These are phyloP conservation scores for Watsonalla cultraria DNA, from an alignment of 2,888 invertebrate genomes.

Conservation along the genomic window DNA sequence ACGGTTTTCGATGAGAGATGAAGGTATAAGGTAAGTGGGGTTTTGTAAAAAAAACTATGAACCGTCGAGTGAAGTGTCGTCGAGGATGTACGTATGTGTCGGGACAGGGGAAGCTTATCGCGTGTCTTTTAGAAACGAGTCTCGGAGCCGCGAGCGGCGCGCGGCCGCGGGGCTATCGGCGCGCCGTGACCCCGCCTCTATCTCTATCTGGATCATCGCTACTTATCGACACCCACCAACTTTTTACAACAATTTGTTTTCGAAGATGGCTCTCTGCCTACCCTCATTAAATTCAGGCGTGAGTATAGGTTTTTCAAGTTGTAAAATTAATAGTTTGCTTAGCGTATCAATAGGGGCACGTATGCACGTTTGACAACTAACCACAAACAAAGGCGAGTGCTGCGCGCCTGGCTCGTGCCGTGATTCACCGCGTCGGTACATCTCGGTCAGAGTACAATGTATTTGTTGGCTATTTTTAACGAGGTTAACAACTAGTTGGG, in stretches of 20 bases:
- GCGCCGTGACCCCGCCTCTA: not conserved
- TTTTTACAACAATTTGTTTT: not conserved
- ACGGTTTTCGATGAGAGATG: constrained; percentile 47
- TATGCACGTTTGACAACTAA: too few species aligned
- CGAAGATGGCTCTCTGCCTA: too few species aligned
- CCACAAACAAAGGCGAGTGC: constrained; percentile 1
- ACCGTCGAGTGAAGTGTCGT: constrained; percentile 6
- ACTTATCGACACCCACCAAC: not conserved
- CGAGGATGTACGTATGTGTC: not conserved
- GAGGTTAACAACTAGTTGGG: too few species aligned
- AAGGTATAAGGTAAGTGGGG: constrained; percentile 50
- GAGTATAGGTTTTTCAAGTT: too few species aligned
- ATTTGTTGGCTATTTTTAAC: too few species aligned
- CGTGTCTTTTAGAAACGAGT: not conserved
- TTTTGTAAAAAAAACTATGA: constrained; percentile 20
- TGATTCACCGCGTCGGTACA: not conserved
- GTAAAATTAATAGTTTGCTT: too few species aligned
- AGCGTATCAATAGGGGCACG: too few species aligned
- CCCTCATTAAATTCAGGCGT: too few species aligned
- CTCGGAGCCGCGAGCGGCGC: too few species aligned
- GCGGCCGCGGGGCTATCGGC: too few species aligned
- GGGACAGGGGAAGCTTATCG: not conserved
- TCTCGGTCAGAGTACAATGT: too few species aligned
- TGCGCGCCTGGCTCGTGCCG: not conserved
- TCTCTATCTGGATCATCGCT: not conserved